A percentile compares a stretch with the other conserved stretches of the same genome.
Evolutionary conservation across 1,140 invertebrate species (phyloP).

Genomic region (Aphis gossypii): DNA sequence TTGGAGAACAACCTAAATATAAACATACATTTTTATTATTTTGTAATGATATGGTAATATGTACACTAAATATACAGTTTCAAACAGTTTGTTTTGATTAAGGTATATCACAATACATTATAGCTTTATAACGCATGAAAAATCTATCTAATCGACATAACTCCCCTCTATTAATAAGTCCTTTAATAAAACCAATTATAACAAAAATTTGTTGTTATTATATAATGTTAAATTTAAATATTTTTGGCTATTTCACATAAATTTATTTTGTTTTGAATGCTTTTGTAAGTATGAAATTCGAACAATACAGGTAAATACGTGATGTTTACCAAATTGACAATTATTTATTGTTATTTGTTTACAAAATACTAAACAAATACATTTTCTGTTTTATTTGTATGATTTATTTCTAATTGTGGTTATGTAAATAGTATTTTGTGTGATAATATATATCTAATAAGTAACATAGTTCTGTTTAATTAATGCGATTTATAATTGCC

Average conservation of each 20-base stretch:
- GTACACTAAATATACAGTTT: background rate
- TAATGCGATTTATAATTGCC: background rate
- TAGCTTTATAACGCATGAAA: background rate
- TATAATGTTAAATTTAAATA: background rate
- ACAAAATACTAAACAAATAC: background rate
- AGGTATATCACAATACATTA: too few species aligned
- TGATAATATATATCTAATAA: background rate
- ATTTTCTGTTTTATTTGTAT: background rate
- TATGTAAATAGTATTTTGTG: background rate
- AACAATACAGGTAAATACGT: background rate
- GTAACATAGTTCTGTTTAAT: background rate
- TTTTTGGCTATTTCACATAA: background rate
- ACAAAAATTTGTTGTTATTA: background rate
- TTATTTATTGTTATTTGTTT: background rate
- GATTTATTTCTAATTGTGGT: background rate
- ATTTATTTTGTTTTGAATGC: background rate
- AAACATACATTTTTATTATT: background rate
- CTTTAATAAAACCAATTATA: background rate
- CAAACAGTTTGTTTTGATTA: background rate
- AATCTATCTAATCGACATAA: background rate
- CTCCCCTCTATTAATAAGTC: background rate
- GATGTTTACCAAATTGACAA: background rate
- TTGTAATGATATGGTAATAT: background rate
- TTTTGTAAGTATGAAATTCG: background rate
- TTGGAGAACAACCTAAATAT: too few species aligned